Evolutionary conservation across 2,113 vertebrate species (phyloP), one percentile per base, ranked within the genome.

Genomic region (Cryptotis parvus): DNA sequence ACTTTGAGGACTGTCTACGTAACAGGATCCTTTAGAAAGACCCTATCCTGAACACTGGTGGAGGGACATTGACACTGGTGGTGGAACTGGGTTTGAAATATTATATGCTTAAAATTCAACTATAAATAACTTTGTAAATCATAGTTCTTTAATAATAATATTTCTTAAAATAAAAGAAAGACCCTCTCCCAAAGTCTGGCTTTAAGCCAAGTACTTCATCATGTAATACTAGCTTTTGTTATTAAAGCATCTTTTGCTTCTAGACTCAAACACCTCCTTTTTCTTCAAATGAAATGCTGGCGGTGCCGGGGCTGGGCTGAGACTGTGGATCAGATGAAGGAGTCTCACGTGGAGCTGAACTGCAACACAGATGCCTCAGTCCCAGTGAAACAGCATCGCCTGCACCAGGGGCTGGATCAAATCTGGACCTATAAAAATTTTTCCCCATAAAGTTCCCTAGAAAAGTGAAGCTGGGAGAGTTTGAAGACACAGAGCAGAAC

Each of bases 241-340:
- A 92, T 83, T 27, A 94, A 90, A 90, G 58, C 20, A 63, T 6
- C 35, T 76, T 49, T 93, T 78, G 49, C 11, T 49, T 63, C 49
- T 81, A 69, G 70, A n/a, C 16, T 65, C 76, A 89, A 66, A 84
- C 43, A 24, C 22, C 7, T 61, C 27, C 1, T 14, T 75, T 86
- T 89, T 92, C 31, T 87, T 84, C 63, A 84, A 89, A 77, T 82
- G 80, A 87, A 94, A 66, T 55, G 31, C 37, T 45, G 18, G 72
- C 31, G 26, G 70, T 55, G 75, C 16, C 14, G 72, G 84, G 78
- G 29, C 27, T 24, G 26, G 31, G 31, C 3, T 70, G 55, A 73
- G 65, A 63, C 61, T 37, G 65, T 77, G 37, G 4, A 8, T 69
- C 49, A 41, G 84, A 18, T 49, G 18, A 15, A 31, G 43, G 78